Evolutionary conservation across 2,113 vertebrate genomes (phyloP), one percentile per base, ranked within the genome.

Genomic region (Montifringilla adamsi): DNA sequence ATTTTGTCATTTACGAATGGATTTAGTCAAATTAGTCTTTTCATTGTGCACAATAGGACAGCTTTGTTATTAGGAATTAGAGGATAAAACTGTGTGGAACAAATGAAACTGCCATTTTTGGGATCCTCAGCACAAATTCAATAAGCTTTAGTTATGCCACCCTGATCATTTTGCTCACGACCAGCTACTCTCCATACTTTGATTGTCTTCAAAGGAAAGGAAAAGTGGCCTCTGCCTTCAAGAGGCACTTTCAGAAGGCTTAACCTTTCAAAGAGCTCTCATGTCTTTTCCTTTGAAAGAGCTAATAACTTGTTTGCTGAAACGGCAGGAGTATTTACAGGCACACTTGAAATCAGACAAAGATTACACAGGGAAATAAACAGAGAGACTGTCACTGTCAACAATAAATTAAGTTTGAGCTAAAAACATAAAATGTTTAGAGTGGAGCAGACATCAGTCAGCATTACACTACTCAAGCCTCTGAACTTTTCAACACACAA

Each of bases 21-120:
- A 95, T 91, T 96, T 95, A 97, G 97, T 97, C 97, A 97, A 97
- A 97, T 98, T 98, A 97, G 90, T 86, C 84, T 91, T 94, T 95
- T 92, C 72, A 81, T 68, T 87, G 75, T 49, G 73, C 89, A 96
- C 95, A 95, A 56, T 89, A 96, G 97, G 84, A 96, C 62, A 66
- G 72, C 69, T 37, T 69, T 95, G 86, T 95, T 96, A 97, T 96
- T 97, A 97, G 92, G 95, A 95, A 96, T 93, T 89, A 95, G 69
- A 94, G 84, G 93, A 94, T 97, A 97, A 97, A 96, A 93, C 93
- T 74, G 43, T 24, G 70, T 87, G 80, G 67, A 85, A 97, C 72
- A 85, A 94, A 94, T 87, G 92, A 72, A 96, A 84, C 75, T 96
- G 64, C 81, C 72, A 86, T 93, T 96, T 84, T 88, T 77, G n/a